Evolutionary conservation across 2,113 vertebrate species (phyloP).

Genomic region (Crotophaga sulcirostris): DNA sequence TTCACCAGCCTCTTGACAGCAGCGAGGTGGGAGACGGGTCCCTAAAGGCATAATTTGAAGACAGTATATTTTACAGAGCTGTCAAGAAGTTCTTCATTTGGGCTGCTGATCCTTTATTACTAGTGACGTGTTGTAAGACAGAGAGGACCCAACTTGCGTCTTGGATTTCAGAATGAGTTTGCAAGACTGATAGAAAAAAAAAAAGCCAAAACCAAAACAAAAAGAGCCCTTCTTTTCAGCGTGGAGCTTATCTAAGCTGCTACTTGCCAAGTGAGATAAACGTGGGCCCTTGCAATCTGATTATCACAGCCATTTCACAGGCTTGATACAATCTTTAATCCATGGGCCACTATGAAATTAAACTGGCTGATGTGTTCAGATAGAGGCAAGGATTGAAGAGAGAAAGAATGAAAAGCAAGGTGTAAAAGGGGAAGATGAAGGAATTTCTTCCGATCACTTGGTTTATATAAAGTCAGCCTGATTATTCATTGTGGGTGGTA

Average conservation of each 20-base stretch:
- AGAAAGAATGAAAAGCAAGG: neutral
- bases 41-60: conserved; percentile 59
- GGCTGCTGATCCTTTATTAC: conserved; percentile 54
- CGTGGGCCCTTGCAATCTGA: neutral
- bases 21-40: conserved; percentile 43
- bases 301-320: conserved; percentile 40
- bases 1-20: conserved; percentile 53
- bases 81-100: conserved; percentile 64
- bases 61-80: conserved; percentile 58
- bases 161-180: conserved; percentile 49
- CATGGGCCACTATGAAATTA: conserved; percentile 25
- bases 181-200: neutral
- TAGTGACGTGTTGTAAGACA: conserved; percentile 14
- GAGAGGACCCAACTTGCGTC: conserved; percentile 10
- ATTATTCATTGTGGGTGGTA: neutral
- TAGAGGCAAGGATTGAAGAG: neutral
- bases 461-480: neutral
- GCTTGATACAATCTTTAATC: conserved; percentile 42
- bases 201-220: neutral
- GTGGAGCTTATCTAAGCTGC: conserved; percentile 2
- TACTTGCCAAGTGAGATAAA: conserved; percentile 33
- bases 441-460: neutral
- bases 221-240: neutral
- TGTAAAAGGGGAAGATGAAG: neutral
- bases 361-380: neutral